Evolutionary conservation across 2,113 vertebrate species (phyloP).

Genomic region (Cavia porcellus): DNA sequence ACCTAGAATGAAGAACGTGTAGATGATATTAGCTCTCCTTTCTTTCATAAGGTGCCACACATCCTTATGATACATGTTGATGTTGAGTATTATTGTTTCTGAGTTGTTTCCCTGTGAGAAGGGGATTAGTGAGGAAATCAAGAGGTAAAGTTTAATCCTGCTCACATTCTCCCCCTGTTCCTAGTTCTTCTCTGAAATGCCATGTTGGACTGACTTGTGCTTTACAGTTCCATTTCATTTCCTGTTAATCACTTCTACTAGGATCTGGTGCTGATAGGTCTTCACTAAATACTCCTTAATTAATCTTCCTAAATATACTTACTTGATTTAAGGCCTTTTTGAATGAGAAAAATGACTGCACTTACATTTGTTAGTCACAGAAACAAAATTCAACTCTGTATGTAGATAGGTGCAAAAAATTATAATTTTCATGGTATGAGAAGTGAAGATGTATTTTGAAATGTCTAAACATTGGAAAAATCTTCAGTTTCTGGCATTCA

Average conservation of each 20-base stretch:
- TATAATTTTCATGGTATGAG: background rate
- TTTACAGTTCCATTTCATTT: background rate
- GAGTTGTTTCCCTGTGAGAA: background rate
- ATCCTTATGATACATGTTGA: background rate
- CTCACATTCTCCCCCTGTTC: background rate
- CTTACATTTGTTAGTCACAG: conserved; percentile 15
- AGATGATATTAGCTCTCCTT: background rate
- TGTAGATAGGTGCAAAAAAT: background rate
- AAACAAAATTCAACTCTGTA: background rate
- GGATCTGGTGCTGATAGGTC: background rate
- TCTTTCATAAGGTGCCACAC: background rate
- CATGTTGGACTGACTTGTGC: background rate
- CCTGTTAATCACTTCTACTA: background rate
- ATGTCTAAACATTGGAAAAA: background rate
- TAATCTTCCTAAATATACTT: background rate
- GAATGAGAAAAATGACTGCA: background rate
- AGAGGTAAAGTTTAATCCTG: background rate
- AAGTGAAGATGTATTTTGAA: conserved; percentile 36
- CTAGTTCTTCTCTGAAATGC: background rate
- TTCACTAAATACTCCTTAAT: background rate
- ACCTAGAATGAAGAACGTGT: background rate
- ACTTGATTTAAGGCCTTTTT: background rate
- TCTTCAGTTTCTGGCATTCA: background rate
- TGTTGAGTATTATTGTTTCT: background rate
- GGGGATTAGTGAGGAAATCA: background rate